Evolutionary conservation across 2,888 invertebrate genomes (phyloP), one percentile per base, ranked within the genome.

Genomic region (Epinotia brunnichana): DNA sequence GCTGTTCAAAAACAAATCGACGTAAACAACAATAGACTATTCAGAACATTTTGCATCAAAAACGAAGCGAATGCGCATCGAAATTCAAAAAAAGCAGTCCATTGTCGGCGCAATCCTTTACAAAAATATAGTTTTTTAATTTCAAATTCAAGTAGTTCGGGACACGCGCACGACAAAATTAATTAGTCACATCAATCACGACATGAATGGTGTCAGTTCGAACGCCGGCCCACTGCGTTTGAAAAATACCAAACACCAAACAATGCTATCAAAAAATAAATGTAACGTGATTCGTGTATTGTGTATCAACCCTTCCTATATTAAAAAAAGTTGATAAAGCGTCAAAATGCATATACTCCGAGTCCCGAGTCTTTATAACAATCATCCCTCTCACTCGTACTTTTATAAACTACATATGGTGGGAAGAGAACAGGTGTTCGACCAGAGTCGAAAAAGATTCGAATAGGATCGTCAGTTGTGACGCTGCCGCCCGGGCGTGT

Each of bases 141-240:
- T 88, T 85, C 73, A 76, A 84, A 87, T 89, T 91, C 88, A 85
- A 91, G 90, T 90, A 82, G 83, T 83, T 84, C 74, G 69, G 53
- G 82, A 86, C 85, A 85, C 83, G 85, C 84, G 85, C 82, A 85
- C 86, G 82, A 89, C 87, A 82, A 91, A 91, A 93, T 92, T 92
- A 93, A 92, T 93, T 93, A 93, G 92, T 92, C 90, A 85, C 92
- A 93, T 93, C 92, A 90, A 92, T 93, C 92, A 91, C 81, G 78
- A 77, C 77, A 77, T 90, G 89, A 91, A 91, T 89, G 82, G 87
- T 87, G 90, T 88, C 89, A 87, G 83, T 81, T 76, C 77, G 74
- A 74, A 80, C 83, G 82, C 83, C 85, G 87, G 89, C 88, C 89
- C 88, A 88, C 86, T 88, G 90, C 81, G 82, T 87, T 87, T 87